These are phyloP conservation scores for Arenaria interpres DNA, from an alignment of 2,113 vertebrate species.

Conservation along the genomic window DNA sequence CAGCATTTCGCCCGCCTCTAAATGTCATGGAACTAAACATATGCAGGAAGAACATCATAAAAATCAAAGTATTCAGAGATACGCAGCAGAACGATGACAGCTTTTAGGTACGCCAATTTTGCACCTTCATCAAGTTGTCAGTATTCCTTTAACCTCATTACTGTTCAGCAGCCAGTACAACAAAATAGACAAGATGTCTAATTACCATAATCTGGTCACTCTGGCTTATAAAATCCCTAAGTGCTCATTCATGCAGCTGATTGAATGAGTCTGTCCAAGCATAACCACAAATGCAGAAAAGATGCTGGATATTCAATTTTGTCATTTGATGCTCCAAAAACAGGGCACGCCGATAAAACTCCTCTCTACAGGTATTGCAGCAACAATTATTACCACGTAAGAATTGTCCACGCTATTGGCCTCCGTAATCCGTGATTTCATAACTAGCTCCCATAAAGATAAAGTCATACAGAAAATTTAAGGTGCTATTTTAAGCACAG, in stretches of 20 bases:
- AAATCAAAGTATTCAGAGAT: neutral
- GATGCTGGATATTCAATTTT: neutral
- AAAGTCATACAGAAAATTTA: neutral
- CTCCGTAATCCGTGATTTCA: neutral
- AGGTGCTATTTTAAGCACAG: neutral
- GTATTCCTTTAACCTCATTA: constrained; percentile 29
- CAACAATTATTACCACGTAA: neutral
- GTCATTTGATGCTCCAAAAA: neutral
- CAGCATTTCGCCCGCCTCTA: neutral
- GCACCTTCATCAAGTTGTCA: neutral
- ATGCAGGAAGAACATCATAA: neutral
- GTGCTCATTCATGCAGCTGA: constrained; percentile 46
- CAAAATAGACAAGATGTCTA: constrained; percentile 26
- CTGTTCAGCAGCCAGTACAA: neutral
- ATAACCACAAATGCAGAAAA: neutral
- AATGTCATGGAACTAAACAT: neutral
- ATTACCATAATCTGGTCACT: constrained; percentile 41
- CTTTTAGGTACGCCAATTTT: neutral
- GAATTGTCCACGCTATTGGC: neutral
- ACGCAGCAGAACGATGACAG: neutral
- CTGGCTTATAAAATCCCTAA: neutral
- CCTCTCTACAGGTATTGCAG: neutral
- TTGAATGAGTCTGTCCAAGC: constrained; percentile 33
- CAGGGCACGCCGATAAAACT: fast-evolving
- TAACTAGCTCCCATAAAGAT: neutral